Conservation (phyloP, 2,113 vertebrate genomes). For the Myiopsitta monachus region DNA sequence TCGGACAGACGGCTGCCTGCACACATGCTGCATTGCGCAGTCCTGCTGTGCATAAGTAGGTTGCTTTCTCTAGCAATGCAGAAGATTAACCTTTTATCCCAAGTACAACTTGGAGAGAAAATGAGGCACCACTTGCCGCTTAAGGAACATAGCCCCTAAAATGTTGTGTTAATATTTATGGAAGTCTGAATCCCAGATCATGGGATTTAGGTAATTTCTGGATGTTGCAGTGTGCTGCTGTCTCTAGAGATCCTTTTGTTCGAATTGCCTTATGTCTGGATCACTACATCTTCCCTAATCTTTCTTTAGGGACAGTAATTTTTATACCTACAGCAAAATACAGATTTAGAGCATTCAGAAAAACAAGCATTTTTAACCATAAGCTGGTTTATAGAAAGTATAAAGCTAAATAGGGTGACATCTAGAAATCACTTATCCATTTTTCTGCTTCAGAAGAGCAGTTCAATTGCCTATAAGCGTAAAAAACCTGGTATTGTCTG, state of each 20-base stretch:
- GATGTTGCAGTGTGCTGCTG: background rate
- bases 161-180: background rate
- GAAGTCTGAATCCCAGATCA: background rate
- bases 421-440: background rate
- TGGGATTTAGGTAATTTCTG: background rate
- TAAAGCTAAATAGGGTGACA: background rate
- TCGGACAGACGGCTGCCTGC: fast-evolving
- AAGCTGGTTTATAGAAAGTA: background rate
- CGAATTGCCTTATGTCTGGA: background rate
- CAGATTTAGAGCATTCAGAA: background rate
- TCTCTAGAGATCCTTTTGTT: background rate
- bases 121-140: background rate
- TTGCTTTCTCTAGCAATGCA: background rate
- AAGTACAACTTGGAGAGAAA: background rate
- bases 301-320: background rate
- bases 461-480: background rate
- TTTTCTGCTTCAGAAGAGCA: background rate
- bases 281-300: background rate
- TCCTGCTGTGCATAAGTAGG: no score
- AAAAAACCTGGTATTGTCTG: background rate
- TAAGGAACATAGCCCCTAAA: background rate
- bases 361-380: background rate
- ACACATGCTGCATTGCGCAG: fast-evolving
- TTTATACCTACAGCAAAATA: background rate
- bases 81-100: background rate